Percentiles rank a stretch among this genome's conserved stretches.
These are phyloP conservation scores for Drosophila mayri DNA, from an alignment of 1,140 invertebrate genomes.

Conservation along the genomic window DNA sequence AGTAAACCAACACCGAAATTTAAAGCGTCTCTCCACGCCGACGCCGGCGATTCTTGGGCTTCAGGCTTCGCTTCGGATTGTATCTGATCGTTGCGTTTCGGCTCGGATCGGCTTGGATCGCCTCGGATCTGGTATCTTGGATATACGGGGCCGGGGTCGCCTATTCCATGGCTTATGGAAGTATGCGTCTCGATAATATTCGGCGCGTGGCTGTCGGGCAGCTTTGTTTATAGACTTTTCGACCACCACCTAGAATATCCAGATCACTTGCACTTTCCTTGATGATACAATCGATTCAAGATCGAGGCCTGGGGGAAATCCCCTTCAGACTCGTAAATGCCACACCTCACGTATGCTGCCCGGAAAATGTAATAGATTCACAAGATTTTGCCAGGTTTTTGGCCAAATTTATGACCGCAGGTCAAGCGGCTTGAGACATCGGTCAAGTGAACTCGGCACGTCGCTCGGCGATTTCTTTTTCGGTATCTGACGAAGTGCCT, in stretches of 20 bases:
- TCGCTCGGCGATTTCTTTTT: conserved; percentile 31
- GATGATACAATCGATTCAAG: not conserved
- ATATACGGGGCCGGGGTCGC: conserved; percentile 35
- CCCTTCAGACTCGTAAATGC: conserved; percentile 2
- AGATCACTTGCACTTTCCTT: conserved; percentile 42
- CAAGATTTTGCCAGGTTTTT: conserved; percentile 38
- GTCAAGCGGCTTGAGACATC: conserved; percentile 60
- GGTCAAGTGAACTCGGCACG: conserved; percentile 66
- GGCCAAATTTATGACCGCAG: conserved; percentile 37
- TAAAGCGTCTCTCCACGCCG: conserved; percentile 51
- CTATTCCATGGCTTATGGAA: conserved; percentile 19
- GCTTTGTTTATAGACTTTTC: conserved; percentile 7
- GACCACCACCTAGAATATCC: conserved; percentile 21
- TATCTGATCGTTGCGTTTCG: conserved; percentile 8
- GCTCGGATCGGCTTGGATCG: conserved; percentile 14
- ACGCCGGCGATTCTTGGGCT: conserved; percentile 61
- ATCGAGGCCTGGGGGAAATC: conserved; percentile 19
- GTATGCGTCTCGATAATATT: conserved; percentile 23
- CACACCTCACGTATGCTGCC: conserved; percentile 49
- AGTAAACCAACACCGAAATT: conserved; percentile 60
- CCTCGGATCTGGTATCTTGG: conserved; percentile 27
- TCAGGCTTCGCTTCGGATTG: conserved; percentile 26
- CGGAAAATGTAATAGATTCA: conserved; percentile 13
- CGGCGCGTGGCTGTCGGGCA: conserved; percentile 53
- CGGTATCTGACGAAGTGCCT: conserved; percentile 13